Percentiles rank a stretch among this genome's conserved stretches.
These are phyloP conservation scores for Andrena bicolor DNA, from an alignment of 2,888 invertebrate species.

Conservation along the genomic window DNA sequence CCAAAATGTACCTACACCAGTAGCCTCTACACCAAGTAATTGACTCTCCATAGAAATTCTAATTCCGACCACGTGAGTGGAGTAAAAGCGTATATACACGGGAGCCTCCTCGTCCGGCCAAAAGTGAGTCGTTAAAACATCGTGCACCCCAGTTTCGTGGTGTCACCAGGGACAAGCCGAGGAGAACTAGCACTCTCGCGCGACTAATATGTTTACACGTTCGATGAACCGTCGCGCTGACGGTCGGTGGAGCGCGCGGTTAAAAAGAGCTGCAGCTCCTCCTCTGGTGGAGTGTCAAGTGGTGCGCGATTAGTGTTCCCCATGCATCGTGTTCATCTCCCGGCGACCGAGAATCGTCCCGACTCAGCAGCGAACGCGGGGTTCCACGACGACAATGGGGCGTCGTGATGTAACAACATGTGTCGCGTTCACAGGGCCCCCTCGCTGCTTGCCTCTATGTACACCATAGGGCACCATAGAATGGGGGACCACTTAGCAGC, in stretches of 20 bases:
- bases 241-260: slow-evolving; percentile 41
- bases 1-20: background rate
- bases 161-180: slow-evolving; percentile 1
- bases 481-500: slow-evolving; percentile 84
- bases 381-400: slow-evolving; percentile 76
- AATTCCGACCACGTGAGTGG: background rate
- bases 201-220: slow-evolving; percentile 68
- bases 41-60: background rate
- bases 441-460: slow-evolving; percentile 51
- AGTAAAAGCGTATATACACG: background rate
- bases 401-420: slow-evolving; percentile 83
- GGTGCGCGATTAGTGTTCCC: slow-evolving; percentile 79
- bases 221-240: slow-evolving; percentile 60
- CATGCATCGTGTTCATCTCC: slow-evolving; percentile 68
- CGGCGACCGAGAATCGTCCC: slow-evolving; percentile 59
- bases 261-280: slow-evolving; percentile 61
- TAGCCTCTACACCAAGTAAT: background rate
- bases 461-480: slow-evolving; percentile 75
- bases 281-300: slow-evolving; percentile 79
- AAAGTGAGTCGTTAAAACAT: slow-evolving; percentile 48
- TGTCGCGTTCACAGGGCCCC: slow-evolving; percentile 81
- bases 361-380: slow-evolving; percentile 55
- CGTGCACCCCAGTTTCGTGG: slow-evolving; percentile 34
- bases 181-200: slow-evolving; percentile 36
- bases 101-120: background rate